A percentile compares a stretch with the other conserved stretches of the same genome.
These are phyloP conservation scores for Protaetia brevitarsis DNA, from an alignment of 1,140 invertebrate species.

Conservation along the genomic window DNA sequence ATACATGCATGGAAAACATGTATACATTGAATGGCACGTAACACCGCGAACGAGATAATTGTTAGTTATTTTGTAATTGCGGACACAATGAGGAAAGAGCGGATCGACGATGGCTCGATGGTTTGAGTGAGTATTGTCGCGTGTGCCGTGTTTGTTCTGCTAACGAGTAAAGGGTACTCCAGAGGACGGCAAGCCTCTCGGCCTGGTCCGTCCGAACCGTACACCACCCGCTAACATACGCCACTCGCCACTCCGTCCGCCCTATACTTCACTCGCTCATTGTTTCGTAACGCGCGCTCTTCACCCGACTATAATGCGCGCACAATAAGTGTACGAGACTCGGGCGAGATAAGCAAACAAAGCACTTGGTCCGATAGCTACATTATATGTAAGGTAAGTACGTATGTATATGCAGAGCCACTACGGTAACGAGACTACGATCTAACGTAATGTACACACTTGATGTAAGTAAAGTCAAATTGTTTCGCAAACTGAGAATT, in stretches of 20 bases:
- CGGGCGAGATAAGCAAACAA: conserved; percentile 10
- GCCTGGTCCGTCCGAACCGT: not conserved
- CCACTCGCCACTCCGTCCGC: not conserved
- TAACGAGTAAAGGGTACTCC: conserved; percentile 24
- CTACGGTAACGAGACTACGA: too few species aligned
- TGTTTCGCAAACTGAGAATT: too few species aligned
- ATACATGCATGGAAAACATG: not conserved
- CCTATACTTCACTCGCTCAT: not conserved
- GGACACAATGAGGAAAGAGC: conserved; percentile 17
- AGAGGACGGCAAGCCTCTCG: conserved; percentile 1
- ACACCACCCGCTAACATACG: too few species aligned
- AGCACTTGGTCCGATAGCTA: not conserved
- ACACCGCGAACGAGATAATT: not conserved
- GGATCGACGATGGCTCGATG: conserved; percentile 11
- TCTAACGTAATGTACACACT: not conserved
- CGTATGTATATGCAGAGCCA: not conserved
- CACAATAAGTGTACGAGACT: conserved; percentile 5
- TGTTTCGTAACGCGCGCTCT: conserved; percentile 8
- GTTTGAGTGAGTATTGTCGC: conserved; percentile 23
- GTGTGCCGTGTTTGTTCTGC: conserved; percentile 27
- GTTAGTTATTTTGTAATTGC: conserved; percentile 24
- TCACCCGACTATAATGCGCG: not conserved
- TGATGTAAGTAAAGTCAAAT: too few species aligned
- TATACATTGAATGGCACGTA: not conserved
- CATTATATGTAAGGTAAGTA: not conserved